Evolutionary conservation across 2,797 vertebrate species (phyloP).

Genomic region (Acomys russatus): DNA sequence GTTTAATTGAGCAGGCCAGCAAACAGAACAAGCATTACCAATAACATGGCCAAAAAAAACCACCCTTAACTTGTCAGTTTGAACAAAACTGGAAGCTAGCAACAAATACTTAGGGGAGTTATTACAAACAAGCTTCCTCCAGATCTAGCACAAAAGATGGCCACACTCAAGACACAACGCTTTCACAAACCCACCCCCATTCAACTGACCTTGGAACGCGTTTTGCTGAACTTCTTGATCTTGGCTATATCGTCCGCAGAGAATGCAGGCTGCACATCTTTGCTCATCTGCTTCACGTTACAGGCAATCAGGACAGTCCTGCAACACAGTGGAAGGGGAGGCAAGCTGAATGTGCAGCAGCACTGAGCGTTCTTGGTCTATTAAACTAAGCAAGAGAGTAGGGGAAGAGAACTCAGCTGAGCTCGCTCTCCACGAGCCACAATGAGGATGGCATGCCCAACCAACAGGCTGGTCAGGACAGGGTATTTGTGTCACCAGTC

Average conservation of each 20-base stretch:
- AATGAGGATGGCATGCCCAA: not conserved
- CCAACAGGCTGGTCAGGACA: not conserved
- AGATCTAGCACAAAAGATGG: not conserved
- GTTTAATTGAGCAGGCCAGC: slow-evolving; percentile 3
- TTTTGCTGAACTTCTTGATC: slow-evolving; percentile 96
- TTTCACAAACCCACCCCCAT: not conserved
- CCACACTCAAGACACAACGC: not conserved
- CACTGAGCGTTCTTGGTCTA: not conserved
- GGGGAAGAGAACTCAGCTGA: not conserved
- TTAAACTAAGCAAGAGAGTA: not conserved
- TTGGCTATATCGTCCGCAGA: slow-evolving; percentile 95
- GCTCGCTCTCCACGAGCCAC: not conserved
- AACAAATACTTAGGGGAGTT: not conserved
- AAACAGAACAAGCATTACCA: not conserved
- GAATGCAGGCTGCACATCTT: slow-evolving; percentile 93
- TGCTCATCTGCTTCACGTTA: slow-evolving; percentile 96
- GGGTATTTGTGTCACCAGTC: not conserved
- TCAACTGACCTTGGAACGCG: slow-evolving; percentile 91
- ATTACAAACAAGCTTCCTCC: not conserved
- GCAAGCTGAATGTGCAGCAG: not conserved
- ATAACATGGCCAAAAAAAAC: slow-evolving; percentile 30
- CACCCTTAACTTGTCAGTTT: not conserved
- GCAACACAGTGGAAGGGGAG: slow-evolving; percentile 27
- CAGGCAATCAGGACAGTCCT: slow-evolving; percentile 98
- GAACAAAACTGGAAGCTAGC: not conserved